These are phyloP conservation scores for Drosophila limbata DNA, from an alignment of 2,888 invertebrate genomes.

Conservation along the genomic window DNA sequence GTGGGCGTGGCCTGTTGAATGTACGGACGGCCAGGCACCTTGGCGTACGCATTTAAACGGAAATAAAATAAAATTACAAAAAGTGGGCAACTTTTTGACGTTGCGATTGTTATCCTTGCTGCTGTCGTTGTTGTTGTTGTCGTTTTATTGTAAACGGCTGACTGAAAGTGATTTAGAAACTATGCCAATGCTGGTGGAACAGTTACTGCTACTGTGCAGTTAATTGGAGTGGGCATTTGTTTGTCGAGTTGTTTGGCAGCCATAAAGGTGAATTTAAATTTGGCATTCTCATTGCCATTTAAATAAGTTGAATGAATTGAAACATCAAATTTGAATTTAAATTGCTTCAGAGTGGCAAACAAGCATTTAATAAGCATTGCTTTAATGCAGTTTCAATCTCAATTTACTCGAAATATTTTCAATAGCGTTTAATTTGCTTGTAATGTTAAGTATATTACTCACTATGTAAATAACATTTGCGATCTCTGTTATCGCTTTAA, in stretches of 20 bases:
- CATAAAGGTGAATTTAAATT: slow-evolving; percentile 79
- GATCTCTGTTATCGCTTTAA: slow-evolving; percentile 2
- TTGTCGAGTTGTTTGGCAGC: slow-evolving; percentile 57
- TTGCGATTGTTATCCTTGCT: slow-evolving; percentile 74
- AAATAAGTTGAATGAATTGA: slow-evolving; percentile 64
- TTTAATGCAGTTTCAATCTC: slow-evolving; percentile 27
- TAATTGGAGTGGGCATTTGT: slow-evolving; percentile 32
- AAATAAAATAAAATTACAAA: slow-evolving; percentile 81
- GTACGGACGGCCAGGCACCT: slow-evolving; percentile 37
- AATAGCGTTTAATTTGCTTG: background rate
- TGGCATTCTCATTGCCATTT: slow-evolving; percentile 49
- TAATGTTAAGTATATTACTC: background rate
- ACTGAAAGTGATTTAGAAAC: slow-evolving; percentile 81
- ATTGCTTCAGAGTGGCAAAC: slow-evolving; percentile 40
- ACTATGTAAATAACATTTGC: background rate
- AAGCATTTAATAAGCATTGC: slow-evolving; percentile 19
- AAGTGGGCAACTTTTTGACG: slow-evolving; percentile 79
- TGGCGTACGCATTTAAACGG: slow-evolving; percentile 75
- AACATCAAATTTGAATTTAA: slow-evolving; percentile 58
- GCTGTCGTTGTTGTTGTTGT: slow-evolving; percentile 23
- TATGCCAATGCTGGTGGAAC: slow-evolving; percentile 54
- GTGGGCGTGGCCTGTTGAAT: slow-evolving; percentile 1
- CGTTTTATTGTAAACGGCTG: slow-evolving; percentile 60
- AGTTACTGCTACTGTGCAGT: background rate
- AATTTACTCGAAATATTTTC: background rate